These are phyloP conservation scores for Drosophila sturtevanti DNA, from an alignment of 1,140 invertebrate genomes.

Conservation along the genomic window DNA sequence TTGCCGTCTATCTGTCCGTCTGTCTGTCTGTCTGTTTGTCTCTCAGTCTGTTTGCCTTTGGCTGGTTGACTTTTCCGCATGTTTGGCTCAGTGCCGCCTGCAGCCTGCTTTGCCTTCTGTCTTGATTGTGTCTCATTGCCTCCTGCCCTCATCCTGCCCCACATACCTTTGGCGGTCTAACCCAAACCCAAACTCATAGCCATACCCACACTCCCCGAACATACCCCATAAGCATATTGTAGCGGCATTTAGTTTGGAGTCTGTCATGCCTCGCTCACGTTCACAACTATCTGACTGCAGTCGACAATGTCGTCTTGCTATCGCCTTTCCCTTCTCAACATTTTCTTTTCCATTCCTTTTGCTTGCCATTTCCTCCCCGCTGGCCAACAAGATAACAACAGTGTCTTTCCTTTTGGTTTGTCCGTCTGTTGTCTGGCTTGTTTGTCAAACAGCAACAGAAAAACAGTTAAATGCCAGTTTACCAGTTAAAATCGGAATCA, in stretches of 20 bases:
- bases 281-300: constrained; percentile 57
- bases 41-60: constrained; percentile 24
- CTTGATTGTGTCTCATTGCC: constrained; percentile 17
- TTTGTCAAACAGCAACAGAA: constrained; percentile 81
- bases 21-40: constrained; percentile 2
- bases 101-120: constrained; percentile 26
- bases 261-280: constrained; percentile 54
- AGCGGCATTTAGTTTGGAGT: constrained; percentile 51
- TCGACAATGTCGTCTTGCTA: constrained; percentile 35
- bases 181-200: too few relatives aligned
- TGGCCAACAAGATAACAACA: constrained; percentile 4
- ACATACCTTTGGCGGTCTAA: not conserved
- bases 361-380: not conserved
- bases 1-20: not conserved
- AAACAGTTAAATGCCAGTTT: constrained; percentile 81
- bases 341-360: not conserved
- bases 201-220: too few relatives aligned
- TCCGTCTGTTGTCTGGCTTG: constrained; percentile 71
- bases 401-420: constrained; percentile 1
- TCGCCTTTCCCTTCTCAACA: not conserved
- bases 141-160: not conserved
- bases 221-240: not conserved
- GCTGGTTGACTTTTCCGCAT: constrained; percentile 64
- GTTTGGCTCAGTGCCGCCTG: constrained; percentile 50
- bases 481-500: constrained; percentile 81